Conservation (phyloP, 2,797 vertebrate species). For the Alectoris magna region DNA sequence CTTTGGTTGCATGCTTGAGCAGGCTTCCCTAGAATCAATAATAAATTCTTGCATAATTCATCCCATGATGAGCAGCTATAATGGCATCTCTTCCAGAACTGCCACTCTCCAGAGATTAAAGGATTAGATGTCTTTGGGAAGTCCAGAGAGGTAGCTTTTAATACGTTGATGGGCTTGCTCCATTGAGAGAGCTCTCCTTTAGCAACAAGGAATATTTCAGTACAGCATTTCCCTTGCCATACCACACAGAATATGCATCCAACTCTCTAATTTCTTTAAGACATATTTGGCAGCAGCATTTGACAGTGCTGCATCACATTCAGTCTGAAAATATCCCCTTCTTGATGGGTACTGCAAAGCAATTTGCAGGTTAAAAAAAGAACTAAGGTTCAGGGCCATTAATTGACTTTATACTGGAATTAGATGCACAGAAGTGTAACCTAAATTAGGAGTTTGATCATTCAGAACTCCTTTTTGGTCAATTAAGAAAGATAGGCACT, state of each 20-base stretch:
- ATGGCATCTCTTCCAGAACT: constrained; percentile 52
- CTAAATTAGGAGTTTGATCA: not conserved
- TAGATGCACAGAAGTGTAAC: not conserved
- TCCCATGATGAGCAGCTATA: constrained; percentile 30
- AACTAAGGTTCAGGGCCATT: not conserved
- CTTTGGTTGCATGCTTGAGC: constrained; percentile 2
- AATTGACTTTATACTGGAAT: not conserved
- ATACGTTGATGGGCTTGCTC: constrained; percentile 14
- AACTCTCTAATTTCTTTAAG: not conserved
- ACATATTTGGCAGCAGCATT: not conserved
- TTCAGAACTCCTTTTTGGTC: not conserved
- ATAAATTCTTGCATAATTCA: constrained; percentile 64
- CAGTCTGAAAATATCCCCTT: constrained; percentile 11
- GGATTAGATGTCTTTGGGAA: constrained; percentile 34
- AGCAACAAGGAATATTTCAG: not conserved
- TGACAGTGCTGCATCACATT: not conserved
- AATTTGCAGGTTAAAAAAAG: not conserved
- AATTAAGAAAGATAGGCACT: not conserved
- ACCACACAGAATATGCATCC: constrained; percentile 30
- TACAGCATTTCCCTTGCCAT: constrained; percentile 50
- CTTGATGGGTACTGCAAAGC: not conserved
- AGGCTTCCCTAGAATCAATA: constrained; percentile 48
- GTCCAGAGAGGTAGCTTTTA: constrained; percentile 22
- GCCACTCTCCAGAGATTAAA: constrained; percentile 7
- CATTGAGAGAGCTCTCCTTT: constrained; percentile 6